A percentile compares a stretch with the other conserved stretches of the same genome.
phyloP scores from a whole-genome alignment of 2,113 vertebrate genomes.

The Xyliphius kryptos region DNA sequence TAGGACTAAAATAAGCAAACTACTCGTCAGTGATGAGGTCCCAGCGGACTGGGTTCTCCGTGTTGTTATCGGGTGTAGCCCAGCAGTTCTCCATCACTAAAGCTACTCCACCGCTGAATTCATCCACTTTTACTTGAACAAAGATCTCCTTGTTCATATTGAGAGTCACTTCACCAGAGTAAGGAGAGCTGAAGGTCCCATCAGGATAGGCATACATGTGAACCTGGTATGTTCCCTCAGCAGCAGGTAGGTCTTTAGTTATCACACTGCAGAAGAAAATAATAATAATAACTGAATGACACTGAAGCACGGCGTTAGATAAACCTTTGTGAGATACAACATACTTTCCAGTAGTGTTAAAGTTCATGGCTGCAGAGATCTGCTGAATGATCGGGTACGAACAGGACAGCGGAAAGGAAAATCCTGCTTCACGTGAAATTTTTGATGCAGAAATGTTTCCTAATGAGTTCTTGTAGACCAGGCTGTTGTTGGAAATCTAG shows the following conservation, averaged over 20 bases:
- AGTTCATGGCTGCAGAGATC: conserved; percentile 7
- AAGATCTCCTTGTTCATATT: conserved; percentile 29
- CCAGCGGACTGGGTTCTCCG: conserved; percentile 24
- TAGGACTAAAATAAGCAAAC: too few relatives aligned
- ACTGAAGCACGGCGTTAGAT: too few relatives aligned
- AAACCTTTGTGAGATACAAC: too few relatives aligned
- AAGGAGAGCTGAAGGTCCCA: conserved; percentile 18
- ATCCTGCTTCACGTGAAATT: conserved; percentile 6
- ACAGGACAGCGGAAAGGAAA: conserved; percentile 21
- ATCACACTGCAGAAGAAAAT: conserved; percentile 32
- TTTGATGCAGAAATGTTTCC: too few relatives aligned
- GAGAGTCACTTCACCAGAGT: conserved; percentile 13
- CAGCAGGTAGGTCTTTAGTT: conserved; percentile 17
- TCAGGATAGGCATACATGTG: conserved; percentile 34
- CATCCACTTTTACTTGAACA: conserved; percentile 25
- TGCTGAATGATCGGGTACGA: conserved; percentile 28
- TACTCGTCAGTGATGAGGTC: conserved; percentile 44
- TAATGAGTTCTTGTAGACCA: too few relatives aligned
- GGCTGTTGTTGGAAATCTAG: too few relatives aligned
- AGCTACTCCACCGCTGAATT: conserved; percentile 32
- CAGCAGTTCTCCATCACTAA: conserved; percentile 41
- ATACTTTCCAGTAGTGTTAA: conserved; percentile 29
- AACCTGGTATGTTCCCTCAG: conserved; percentile 26
- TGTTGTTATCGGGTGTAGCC: conserved; percentile 36
- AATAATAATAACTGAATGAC: too few relatives aligned